Base-by-base conservation (phyloP, 2,888 invertebrate genomes). In the Pediacus dermestoides region DNA sequence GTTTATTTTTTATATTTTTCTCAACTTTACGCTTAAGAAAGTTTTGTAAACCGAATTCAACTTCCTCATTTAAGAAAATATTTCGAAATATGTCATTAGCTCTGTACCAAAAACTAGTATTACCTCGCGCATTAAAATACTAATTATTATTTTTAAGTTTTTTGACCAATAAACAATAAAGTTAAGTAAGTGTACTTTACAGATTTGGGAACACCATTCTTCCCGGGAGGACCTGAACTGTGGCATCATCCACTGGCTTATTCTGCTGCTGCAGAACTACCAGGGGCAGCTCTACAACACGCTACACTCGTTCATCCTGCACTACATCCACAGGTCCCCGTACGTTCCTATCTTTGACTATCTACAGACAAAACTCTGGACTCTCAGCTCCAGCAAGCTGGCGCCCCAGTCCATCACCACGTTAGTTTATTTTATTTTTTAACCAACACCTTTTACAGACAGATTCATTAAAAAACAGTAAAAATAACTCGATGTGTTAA, bases 311-410 rank as follows among this genome's bases (percentile, higher is more conserved):
- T 94, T 68, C 94, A 94, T 74, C 94, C 94, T 70, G 94, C 92
- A 74, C 85, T 95, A 76, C 92, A 93, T 77, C 91, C 92, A 73
- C 94, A 95, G 85, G 90, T 94, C 74, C 92, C 92, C 72, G 92
- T 92, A 73, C 88, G 91, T 76, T 90, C 90, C 76, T 91, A 89
- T 81, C 90, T 91, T 85, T 91, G 90, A 91, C 90, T 90, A 89
- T 87, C 88, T 86, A 81, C 84, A 77, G 82, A 83, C 79, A 82
- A 86, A 77, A 78, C 80, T 72, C 68, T 72, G 74, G 74, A 74
- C 71, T 71, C 72, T 66, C 74, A 73, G 69, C 73, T 66, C 55
- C 66, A 66, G 60, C 66, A 65, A 62, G 64, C 74, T 65, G 73
- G 72, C 70, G 72, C 73, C 70, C 72, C 73, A 68, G 73, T 74